Evolutionary conservation across 2,888 invertebrate genomes (phyloP).

Genomic region (Aelia acuminata): DNA sequence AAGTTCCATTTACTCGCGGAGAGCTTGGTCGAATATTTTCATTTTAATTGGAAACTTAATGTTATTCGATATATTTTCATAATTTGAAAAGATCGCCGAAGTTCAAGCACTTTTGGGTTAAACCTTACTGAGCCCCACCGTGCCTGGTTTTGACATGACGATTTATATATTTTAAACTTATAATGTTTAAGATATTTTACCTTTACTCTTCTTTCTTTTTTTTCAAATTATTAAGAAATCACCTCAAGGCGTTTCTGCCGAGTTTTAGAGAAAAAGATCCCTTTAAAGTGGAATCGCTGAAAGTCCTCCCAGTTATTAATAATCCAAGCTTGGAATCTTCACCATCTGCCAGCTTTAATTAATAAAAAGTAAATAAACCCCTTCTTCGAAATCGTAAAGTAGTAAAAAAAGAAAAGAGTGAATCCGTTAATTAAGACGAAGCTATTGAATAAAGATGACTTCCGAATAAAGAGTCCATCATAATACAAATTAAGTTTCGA

Average conservation of each 20-base stretch:
- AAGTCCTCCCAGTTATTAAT: slow-evolving; percentile 15
- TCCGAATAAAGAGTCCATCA: background rate
- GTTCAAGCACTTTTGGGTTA: no score
- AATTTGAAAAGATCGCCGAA: no score
- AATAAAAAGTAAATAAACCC: slow-evolving; percentile 19
- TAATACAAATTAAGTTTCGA: background rate
- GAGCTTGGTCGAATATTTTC: no score
- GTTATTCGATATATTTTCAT: no score
- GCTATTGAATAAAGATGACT: slow-evolving; percentile 38
- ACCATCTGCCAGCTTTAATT: slow-evolving; percentile 12
- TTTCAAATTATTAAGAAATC: no score
- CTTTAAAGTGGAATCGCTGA: background rate
- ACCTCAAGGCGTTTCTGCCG: background rate
- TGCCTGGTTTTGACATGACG: no score
- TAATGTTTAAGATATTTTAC: no score
- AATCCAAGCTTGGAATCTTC: background rate
- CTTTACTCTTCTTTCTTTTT: no score
- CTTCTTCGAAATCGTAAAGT: background rate
- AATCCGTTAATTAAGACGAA: slow-evolving; percentile 25
- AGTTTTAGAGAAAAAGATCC: background rate
- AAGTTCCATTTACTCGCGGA: no score
- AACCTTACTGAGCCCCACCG: no score
- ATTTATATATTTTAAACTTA: no score
- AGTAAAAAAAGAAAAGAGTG: background rate
- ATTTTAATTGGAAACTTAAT: no score